phyloP scores from a whole-genome alignment of 2,888 invertebrate species.

The Petrolisthes cinctipes region DNA sequence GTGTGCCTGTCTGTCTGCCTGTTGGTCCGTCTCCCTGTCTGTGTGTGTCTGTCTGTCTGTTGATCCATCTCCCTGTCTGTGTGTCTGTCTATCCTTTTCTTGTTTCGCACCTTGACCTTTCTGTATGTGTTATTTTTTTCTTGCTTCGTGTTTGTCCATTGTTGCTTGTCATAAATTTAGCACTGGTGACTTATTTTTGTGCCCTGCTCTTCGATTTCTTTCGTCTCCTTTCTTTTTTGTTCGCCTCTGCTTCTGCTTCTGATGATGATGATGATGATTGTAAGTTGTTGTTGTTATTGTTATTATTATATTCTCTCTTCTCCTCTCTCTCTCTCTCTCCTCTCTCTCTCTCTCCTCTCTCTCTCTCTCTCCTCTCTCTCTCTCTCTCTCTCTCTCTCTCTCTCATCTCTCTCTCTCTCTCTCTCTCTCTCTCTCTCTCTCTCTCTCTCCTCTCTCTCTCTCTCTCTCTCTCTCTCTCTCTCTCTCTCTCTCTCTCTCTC shows the following conservation, averaged over 20 bases:
- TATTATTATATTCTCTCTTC: not conserved
- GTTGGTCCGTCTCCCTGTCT: too few relatives aligned
- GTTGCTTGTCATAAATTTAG: too few relatives aligned
- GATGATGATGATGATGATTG: not conserved
- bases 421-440: not conserved
- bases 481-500: not conserved
- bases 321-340: not conserved
- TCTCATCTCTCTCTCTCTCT: not conserved
- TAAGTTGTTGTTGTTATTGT: not conserved
- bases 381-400: slow-evolving; percentile 14
- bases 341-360: not conserved
- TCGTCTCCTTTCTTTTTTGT: not conserved
- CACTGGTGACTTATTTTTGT: not conserved
- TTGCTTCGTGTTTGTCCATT: too few relatives aligned
- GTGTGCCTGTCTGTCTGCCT: too few relatives aligned
- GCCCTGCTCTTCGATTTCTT: not conserved
- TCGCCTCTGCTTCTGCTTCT: not conserved
- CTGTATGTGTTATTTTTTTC: too few relatives aligned
- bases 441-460: not conserved
- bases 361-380: not conserved
- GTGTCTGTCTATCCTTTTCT: too few relatives aligned
- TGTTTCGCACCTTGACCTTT: too few relatives aligned
- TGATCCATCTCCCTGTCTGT: too few relatives aligned
- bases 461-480: too few relatives aligned
- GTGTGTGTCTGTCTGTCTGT: too few relatives aligned